These are phyloP conservation scores for Tretioscincus oriximinensis DNA, from an alignment of 2,113 vertebrate genomes.

Conservation along the genomic window DNA sequence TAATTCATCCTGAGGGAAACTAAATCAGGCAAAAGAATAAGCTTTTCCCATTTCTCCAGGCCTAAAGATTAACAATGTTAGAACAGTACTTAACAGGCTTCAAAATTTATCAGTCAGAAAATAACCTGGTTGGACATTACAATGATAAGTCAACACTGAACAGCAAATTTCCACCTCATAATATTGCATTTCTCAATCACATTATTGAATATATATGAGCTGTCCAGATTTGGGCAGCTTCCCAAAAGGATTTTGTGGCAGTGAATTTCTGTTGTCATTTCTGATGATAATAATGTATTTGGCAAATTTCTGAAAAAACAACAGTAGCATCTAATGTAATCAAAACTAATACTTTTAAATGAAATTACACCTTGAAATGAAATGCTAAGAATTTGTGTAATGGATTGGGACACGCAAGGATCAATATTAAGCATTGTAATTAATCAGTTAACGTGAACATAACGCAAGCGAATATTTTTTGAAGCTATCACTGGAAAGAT, in stretches of 20 bases:
- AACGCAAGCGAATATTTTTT: slow-evolving; percentile 34
- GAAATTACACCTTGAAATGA: background rate
- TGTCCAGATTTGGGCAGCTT: background rate
- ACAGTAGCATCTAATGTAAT: background rate
- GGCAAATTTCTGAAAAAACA: background rate
- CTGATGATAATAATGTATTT: background rate
- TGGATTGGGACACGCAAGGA: slow-evolving; percentile 4
- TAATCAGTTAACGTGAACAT: slow-evolving; percentile 30
- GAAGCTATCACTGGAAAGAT: slow-evolving; percentile 47
- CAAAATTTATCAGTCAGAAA: background rate
- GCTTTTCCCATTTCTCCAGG: too few species aligned
- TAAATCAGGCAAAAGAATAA: too few species aligned
- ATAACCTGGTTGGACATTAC: background rate
- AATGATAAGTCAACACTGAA: background rate
- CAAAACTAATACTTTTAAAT: background rate
- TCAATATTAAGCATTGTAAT: slow-evolving; percentile 19
- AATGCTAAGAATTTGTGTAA: slow-evolving; percentile 5
- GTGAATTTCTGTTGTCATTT: background rate
- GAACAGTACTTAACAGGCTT: background rate
- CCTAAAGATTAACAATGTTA: too few species aligned
- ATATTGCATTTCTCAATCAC: background rate
- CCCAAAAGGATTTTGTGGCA: background rate
- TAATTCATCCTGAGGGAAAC: too few species aligned
- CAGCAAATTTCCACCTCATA: background rate
- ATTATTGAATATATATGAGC: slow-evolving; percentile 5